Evolutionary conservation across 1,140 invertebrate genomes (phyloP).

Genomic region (Philotrypesis tridentata): DNA sequence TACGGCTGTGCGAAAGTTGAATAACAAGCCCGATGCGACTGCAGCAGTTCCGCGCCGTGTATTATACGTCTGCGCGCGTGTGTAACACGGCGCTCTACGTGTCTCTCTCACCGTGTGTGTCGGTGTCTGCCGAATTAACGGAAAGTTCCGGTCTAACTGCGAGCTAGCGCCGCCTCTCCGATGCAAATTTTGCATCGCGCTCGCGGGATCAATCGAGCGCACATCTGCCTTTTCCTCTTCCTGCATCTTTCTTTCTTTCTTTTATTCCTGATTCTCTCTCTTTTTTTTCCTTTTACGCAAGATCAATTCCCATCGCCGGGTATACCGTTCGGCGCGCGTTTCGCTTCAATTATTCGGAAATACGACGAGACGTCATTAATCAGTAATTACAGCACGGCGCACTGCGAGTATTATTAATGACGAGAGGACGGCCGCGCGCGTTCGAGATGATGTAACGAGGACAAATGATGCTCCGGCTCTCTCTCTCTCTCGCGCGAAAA

Average conservation of each 20-base stretch:
- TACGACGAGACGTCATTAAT: neutral
- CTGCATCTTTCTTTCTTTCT: neutral
- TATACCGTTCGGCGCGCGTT: no score
- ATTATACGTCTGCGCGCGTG: neutral
- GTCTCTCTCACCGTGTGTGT: neutral
- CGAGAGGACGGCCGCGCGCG: no score
- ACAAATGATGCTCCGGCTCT: neutral
- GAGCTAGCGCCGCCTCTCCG: no score
- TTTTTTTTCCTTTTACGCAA: no score
- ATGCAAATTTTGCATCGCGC: neutral
- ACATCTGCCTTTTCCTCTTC: neutral
- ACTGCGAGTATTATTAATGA: neutral
- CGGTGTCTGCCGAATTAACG: conserved; percentile 30
- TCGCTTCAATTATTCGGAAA: neutral
- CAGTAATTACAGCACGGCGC: neutral
- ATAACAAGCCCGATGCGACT: neutral
- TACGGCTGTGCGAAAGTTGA: neutral
- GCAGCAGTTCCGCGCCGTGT: neutral
- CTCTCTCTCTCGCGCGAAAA: neutral
- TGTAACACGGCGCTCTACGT: neutral
- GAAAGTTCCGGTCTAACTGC: conserved; percentile 34
- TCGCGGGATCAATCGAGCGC: neutral
- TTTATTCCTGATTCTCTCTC: no score
- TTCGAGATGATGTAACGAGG: neutral
- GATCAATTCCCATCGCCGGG: no score